A percentile compares a stretch with the other conserved stretches of the same genome.
These are phyloP conservation scores for Odocoileus virginianus DNA, from an alignment of 2,113 vertebrate genomes.

Conservation along the genomic window DNA sequence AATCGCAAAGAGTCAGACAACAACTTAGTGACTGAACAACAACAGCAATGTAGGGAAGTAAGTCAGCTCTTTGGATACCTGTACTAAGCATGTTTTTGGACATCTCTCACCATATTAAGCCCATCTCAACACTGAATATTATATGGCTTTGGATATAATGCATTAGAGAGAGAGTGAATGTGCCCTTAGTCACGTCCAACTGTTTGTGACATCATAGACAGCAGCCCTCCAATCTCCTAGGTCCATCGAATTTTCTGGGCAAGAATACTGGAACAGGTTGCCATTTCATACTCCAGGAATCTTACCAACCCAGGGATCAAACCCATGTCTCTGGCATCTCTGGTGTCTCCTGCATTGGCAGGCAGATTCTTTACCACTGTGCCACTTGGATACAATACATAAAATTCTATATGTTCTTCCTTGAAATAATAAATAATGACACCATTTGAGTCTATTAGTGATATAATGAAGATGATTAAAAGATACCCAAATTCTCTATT, in stretches of 20 bases:
- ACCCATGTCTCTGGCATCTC: background rate
- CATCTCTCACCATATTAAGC: background rate
- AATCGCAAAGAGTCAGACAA: background rate
- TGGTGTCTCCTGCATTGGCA: background rate
- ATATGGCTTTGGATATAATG: background rate
- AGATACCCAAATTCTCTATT: background rate
- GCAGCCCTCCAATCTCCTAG: background rate
- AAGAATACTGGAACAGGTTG: background rate
- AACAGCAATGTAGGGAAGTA: background rate
- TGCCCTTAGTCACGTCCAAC: background rate
- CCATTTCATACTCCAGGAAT: background rate
- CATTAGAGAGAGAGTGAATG: background rate
- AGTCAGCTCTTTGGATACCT: background rate
- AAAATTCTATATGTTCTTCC: background rate
- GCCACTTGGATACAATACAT: background rate
- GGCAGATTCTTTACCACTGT: background rate
- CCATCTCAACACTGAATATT: background rate
- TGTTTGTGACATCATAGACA: background rate
- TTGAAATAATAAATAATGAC: background rate
- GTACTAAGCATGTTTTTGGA: background rate
- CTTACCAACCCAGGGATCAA: background rate
- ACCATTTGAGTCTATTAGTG: background rate
- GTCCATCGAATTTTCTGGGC: background rate
- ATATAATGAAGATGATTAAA: background rate
- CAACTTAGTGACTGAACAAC: background rate